Base-by-base conservation (phyloP, 2,888 invertebrate genomes). In the Graphium colonna region DNA sequence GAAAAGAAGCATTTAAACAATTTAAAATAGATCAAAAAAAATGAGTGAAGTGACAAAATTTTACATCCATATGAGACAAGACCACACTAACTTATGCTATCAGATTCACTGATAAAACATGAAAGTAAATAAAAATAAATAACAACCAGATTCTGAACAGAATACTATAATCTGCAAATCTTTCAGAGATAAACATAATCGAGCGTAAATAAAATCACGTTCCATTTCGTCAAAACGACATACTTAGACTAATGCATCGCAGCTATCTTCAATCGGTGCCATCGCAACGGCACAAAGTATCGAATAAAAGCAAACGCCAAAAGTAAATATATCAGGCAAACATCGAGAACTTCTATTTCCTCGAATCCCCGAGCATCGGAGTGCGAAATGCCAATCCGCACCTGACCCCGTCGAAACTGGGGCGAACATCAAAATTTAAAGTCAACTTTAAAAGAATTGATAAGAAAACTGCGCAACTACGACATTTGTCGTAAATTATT, bases 401-500 rank as follows among this genome's bases (percentile, higher is more conserved):
- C 46, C 46, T 52, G 50, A 57, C 51, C 44, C 53, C 39, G 16
- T 43, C 44, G 52, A 51, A 62, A 66, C 64, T 63, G 62, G 68
- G 58, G 64, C 63, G 67, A 63, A 65, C 63, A 73, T 73, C 72
- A 75, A 73, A 75, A 75, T 77, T 77, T 74, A 71, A 78, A 78
- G 70, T 67, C 67, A 65, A 66, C 69, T 67, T 67, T 59, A 62
- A 68, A 68, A 66, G 67, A 75, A 77, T 72, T 68, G 70, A 71
- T 71, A 74, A 73, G 65, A 71, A 71, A 65, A 75, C 72, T 73
- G 72, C 68, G 77, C 73, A 73, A 73, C 74, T 71, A 68, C 60
- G 63, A 71, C 65, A 75, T 82, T 75, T 79, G 71, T 70, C 69
- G 72, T 81, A 77, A 80, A 69, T 80, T 78, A 78, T 78, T 77